Base-by-base conservation (phyloP, 2,113 vertebrate species). In the Rhabdomys dilectus region DNA sequence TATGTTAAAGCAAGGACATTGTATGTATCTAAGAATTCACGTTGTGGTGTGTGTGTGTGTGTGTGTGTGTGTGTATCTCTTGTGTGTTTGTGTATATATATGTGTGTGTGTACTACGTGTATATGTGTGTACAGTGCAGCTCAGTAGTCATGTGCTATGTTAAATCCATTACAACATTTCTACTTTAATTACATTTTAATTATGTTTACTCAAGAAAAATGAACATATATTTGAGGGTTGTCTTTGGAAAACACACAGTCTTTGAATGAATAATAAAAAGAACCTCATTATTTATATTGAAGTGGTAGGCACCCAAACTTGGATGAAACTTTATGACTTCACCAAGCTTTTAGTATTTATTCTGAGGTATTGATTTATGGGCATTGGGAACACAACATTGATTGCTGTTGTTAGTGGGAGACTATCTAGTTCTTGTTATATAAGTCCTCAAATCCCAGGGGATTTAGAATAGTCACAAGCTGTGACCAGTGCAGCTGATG, bases 141-240 rank as follows among this genome's bases (percentile, higher is more conserved):
- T 89, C n/a, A 73, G 3, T 53, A 64, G 68, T 73, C 21, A 82
- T 31, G 4, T 39, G n/a, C 6, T 51, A 9, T 3, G 21, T 68
- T 36, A 56, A 81, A 51, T n/a, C 9, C 19, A 29, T 77, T 45
- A 11, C 11, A 77, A 60, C 36, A 39, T 22, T 73, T 6, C 48
- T 89, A 70, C 78, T 78, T 94, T 64, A 36, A 51, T 53, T 68
- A 77, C 26, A 73, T 53, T 36, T 53, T 53, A 80, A 80, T 56
- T 81, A 56, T 80, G 31, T 66, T 53, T n/a, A 75, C n/a, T 93
- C 31, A 81, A 88, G 87, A n/a, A 95, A 96, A 94, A 84, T 29
- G n/a, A 94, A 58, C 15, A 53, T 11, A 60, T 39, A 66, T 39
- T 21, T 73, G 36, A 88, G 72, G 10, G 8, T 4, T 53, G 16